Evolutionary conservation across 2,113 vertebrate species (phyloP), one percentile per base, ranked within the genome.

Genomic region (Siniperca chuatsi): DNA sequence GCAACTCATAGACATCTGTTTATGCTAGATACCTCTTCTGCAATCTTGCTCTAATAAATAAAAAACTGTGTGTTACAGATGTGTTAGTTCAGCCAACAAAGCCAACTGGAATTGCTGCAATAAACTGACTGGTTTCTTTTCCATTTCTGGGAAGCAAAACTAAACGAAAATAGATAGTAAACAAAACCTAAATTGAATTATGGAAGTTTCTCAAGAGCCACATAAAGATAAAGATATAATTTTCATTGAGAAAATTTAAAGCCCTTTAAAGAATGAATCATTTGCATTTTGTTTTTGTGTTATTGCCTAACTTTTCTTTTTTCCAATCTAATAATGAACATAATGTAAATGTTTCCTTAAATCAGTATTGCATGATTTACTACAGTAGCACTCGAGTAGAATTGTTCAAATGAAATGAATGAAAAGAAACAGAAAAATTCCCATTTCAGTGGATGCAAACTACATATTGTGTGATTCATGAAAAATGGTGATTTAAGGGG

Each of bases 1-100:
- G 91, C 85, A 67, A 64, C 86, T 83, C 93, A 70, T 18, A 40
- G 78, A 84, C 64, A 80, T 86, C 73, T 87, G 90, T 86, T 91
- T 89, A 78, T 4, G 44, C 40, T 64, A 73, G 73, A 81, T 40
- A 42, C n/a, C 54, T 81, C 66, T 44, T 65, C 55, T 70, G 70
- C 25, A 33, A 55, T 74, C 48, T 44, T 0, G 5, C 35, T 44
- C 57, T 74, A 67, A 50, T 86, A 57, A 79, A 84, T 87, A 71
- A 74, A 71, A 84, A 81, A 52, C 21, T 65, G 42, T 6, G 46
- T 3, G 21, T 78, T 61, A 57, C 71, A 83, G 66, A 80, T 74
- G 29, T 79, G 29, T 29, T 67, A n/a, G 13, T 46, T 50, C 44
- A 35, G 67, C 37, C 29, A 25, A 33, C 18, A 40, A 80, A 11